Percentiles rank a stretch among this genome's conserved stretches.
Evolutionary conservation across 1,140 invertebrate genomes (phyloP).

Genomic region (Musca vetustissima): DNA sequence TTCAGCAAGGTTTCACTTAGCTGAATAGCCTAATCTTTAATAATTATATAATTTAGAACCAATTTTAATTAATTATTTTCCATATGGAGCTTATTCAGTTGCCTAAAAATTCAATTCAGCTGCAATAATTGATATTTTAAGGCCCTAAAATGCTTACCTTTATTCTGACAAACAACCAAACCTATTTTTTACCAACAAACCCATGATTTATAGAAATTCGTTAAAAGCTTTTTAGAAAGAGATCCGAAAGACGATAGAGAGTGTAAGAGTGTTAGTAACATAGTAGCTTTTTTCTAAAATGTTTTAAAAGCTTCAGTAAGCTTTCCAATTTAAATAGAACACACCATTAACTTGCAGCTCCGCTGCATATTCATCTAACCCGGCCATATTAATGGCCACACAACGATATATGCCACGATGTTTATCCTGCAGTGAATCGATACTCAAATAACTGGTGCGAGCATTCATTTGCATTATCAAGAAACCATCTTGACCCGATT

Average conservation of each 20-base stretch:
- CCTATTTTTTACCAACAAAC: too few species aligned
- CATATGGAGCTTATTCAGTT: not conserved
- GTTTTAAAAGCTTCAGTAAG: not conserved
- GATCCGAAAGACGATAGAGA: too few species aligned
- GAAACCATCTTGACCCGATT: slow-evolving; percentile 58
- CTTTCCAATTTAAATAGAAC: slow-evolving; percentile 19
- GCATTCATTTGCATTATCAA: slow-evolving; percentile 58
- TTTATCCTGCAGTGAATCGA: slow-evolving; percentile 62
- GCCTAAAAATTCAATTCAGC: not conserved
- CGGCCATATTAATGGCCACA: slow-evolving; percentile 65
- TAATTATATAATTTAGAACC: too few species aligned
- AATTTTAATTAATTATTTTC: not conserved
- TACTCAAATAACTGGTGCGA: slow-evolving; percentile 62
- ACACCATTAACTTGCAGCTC: slow-evolving; percentile 68
- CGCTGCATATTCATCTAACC: slow-evolving; percentile 63
- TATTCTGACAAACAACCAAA: too few species aligned
- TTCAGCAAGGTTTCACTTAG: not conserved
- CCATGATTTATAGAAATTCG: too few species aligned
- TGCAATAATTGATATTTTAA: too few species aligned
- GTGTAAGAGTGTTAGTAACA: too few species aligned
- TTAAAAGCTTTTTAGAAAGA: too few species aligned
- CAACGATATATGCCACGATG: slow-evolving; percentile 70
- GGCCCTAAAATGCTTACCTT: too few species aligned
- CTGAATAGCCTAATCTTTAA: not conserved
- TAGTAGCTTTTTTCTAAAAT: too few species aligned